Base-by-base conservation (phyloP, 2,888 invertebrate species). In the Lithophane ornitopus region DNA sequence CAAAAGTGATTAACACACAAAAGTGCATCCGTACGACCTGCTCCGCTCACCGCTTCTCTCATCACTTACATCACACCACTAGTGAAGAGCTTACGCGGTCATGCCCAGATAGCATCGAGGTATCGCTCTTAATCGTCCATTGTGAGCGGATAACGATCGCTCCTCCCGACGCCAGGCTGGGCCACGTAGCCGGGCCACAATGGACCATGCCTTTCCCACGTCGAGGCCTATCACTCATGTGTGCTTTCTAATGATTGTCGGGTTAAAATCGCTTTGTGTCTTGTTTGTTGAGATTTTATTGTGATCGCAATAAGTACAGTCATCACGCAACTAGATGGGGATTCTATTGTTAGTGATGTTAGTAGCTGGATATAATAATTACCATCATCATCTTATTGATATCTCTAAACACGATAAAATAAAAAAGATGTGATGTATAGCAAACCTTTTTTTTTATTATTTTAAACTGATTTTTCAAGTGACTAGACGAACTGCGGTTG, bases 61-160 rank as follows among this genome's bases (percentile, higher is more conserved):
- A 28, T 56, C 11, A 59, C 85, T 87, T 86, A 78, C 11, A 61
- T 89, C 89, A 80, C 44, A 72, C 28, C 69, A 49, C 78, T 85
- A 88, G 86, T 83, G 89, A 88, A 88, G 89, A 92, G 93, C 93
- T 92, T 91, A 92, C 91, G 88, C 88, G 90, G 89, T 81, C 89
- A 85, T 88, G 80, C 80, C 69, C 80, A 88, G 94, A 94, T 95
- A 93, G 82, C 87, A 94, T 94, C 94, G 87, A 82, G 83, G 89
- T 90, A 93, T 92, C 90, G 90, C 90, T 90, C 89, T 91, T 94
- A 94, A 95, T 94, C 94, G 93, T 83, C 94, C 87, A 94, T 94
- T 94, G 95, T 94, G 90, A 80, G 72, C 58, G 87, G 93, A 93
- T 93, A 93, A 91, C 91, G 90, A 94, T 94, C 92, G 73, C 62